Evolutionary conservation across 2,797 vertebrate genomes (phyloP), one percentile per base, ranked within the genome.

Genomic region (Spea hammondii): DNA sequence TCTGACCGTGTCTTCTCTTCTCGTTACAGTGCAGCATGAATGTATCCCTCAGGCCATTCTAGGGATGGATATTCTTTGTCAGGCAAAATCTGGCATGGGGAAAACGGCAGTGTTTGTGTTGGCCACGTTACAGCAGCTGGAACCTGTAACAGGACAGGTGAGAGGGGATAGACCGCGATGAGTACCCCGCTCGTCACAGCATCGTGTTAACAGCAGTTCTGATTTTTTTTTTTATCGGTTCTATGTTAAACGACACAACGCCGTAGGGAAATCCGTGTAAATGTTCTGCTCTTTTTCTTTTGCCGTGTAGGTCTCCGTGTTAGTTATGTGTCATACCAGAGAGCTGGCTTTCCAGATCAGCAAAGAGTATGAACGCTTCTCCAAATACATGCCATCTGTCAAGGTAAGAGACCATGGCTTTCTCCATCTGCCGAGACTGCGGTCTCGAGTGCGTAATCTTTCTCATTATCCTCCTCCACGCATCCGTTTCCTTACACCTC

Each of bases 61-160:
- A 79, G 93, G 93, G 48, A 94, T 94, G 94, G 94, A 95, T 60
- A 93, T 94, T 46, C 89, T 94, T 5, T 94, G 93, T 84, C 94
- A 95, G 85, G 93, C 93, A 69, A 94, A 94, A 76, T 94, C 94
- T 8, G 94, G 93, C 65, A 95, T 94, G 93, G 94, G 93, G 5
- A 94, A 94, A 86, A 94, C 94, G 0, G 93, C 94, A 0, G 94
- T 94, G 74, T 95, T 95, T 85, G 93, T 95, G 71, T 82, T 94
- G 83, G 93, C 93, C 71, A 94, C 94, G 0, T 84, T 94, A 73
- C 94, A 95, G 79, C 93, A 94, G 81, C 83, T 95, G 78, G 93
- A 95, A 79, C 93, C 93, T 0, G 88, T 95, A 74, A 93, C 93
- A 0, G 93, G 93, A 59, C 94, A 94, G 92, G 93, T 94, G 84